These are phyloP conservation scores for Hystrix cristata DNA, from an alignment of 2,113 vertebrate species.

Conservation along the genomic window DNA sequence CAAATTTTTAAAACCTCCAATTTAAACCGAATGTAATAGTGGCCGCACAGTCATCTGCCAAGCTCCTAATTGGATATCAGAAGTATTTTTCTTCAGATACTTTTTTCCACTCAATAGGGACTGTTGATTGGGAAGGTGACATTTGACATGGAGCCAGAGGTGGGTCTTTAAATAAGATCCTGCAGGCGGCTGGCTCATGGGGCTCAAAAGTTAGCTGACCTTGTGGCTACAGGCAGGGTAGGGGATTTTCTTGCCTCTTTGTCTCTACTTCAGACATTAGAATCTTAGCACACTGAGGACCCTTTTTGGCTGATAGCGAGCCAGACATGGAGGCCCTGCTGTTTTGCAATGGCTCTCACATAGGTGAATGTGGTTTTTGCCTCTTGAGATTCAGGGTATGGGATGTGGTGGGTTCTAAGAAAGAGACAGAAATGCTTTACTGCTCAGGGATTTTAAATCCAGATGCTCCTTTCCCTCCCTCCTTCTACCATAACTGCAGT, in stretches of 20 bases:
- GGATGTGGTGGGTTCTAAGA: not conserved
- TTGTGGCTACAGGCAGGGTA: not conserved
- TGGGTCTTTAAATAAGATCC: not conserved
- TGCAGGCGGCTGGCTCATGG: accelerated
- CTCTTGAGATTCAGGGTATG: not conserved
- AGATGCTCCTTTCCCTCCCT: not conserved
- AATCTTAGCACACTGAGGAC: not conserved
- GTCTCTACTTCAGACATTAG: not conserved
- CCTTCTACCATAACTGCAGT: not conserved
- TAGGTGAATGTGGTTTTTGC: accelerated
- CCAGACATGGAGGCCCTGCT: not conserved
- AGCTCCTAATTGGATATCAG: not conserved
- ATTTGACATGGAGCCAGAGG: not conserved
- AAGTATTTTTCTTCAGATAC: not conserved
- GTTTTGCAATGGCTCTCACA: accelerated
- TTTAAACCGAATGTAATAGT: no score
- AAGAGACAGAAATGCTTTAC: not conserved
- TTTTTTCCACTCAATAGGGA: no score
- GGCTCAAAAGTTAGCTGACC: not conserved
- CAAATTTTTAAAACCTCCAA: not conserved
- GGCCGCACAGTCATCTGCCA: not conserved
- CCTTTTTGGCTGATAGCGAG: not conserved
- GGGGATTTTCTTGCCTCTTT: not conserved
- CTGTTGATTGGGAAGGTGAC: no score
- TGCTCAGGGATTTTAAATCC: not conserved